Conservation (phyloP, 2,113 vertebrate species). For the Rhinopomastus cyanomelas region DNA sequence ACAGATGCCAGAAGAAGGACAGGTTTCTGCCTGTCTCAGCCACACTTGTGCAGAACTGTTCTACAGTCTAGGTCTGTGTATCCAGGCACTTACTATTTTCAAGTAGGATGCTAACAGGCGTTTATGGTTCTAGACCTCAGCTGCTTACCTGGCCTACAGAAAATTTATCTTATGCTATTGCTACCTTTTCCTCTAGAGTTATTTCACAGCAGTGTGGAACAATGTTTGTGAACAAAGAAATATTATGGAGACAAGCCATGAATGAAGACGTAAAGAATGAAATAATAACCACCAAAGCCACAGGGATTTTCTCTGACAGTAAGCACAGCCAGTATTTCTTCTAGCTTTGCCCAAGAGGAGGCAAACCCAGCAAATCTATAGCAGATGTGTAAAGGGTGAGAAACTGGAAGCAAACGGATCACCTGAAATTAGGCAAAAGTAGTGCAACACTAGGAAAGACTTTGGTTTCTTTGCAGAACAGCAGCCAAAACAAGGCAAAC, state of each 20-base stretch:
- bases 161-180: neutral
- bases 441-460: neutral
- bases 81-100: neutral
- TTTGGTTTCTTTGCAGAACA: neutral
- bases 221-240: neutral
- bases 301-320: neutral
- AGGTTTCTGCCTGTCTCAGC: neutral
- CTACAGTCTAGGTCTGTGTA: neutral
- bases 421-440: neutral
- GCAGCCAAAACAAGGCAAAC: neutral
- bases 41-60: neutral
- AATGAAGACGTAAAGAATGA: neutral
- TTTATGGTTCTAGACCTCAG: neutral
- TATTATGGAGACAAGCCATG: neutral
- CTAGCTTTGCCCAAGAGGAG: neutral
- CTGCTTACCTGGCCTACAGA: neutral
- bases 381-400: neutral
- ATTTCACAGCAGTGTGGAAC: neutral
- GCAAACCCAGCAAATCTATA: neutral
- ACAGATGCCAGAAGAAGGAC: neutral
- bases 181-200: neutral
- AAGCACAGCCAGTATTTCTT: neutral
- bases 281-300: neutral
- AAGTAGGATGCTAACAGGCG: neutral
- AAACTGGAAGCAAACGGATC: neutral